These are phyloP conservation scores for Anguilla obscura DNA, from an alignment of 2,797 vertebrate species.

Conservation along the genomic window DNA sequence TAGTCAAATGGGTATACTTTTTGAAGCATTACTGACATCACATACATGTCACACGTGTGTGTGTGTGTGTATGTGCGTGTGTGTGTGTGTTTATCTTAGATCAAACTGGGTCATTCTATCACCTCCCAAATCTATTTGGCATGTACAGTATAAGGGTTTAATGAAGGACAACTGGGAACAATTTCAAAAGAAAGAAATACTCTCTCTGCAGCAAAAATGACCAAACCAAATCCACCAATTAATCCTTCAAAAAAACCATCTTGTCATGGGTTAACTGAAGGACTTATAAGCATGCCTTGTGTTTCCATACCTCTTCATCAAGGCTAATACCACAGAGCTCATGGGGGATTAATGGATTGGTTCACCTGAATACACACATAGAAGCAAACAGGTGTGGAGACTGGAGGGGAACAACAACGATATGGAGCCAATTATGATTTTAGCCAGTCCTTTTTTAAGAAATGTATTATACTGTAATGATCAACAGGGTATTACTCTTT, in stretches of 20 bases:
- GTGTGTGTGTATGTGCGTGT: not conserved
- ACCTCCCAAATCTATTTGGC: not conserved
- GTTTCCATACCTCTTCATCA: conserved; percentile 40
- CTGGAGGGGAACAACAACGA: not conserved
- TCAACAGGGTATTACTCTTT: not conserved
- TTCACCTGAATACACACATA: conserved; percentile 39
- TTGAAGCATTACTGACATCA: not conserved
- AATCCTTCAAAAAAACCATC: not conserved
- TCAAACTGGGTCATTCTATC: not conserved
- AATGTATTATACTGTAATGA: not conserved
- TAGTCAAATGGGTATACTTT: not conserved
- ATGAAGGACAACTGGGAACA: not conserved
- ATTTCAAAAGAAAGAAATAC: not conserved
- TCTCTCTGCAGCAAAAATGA: not conserved
- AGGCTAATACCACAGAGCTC: conserved; percentile 42
- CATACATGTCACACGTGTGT: not conserved
- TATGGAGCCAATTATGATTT: not conserved
- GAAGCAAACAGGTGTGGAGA: conserved; percentile 25
- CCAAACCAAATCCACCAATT: not conserved
- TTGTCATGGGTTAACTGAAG: not conserved
- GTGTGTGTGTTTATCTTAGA: not conserved
- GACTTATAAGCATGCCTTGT: conserved; percentile 35
- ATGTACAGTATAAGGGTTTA: not conserved
- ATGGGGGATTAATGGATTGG: conserved; percentile 37
- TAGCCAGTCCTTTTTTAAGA: not conserved